A percentile compares a stretch with the other conserved stretches of the same genome.
Conservation (phyloP, 1,140 invertebrate genomes). For the Lethocerus indicus region DNA sequence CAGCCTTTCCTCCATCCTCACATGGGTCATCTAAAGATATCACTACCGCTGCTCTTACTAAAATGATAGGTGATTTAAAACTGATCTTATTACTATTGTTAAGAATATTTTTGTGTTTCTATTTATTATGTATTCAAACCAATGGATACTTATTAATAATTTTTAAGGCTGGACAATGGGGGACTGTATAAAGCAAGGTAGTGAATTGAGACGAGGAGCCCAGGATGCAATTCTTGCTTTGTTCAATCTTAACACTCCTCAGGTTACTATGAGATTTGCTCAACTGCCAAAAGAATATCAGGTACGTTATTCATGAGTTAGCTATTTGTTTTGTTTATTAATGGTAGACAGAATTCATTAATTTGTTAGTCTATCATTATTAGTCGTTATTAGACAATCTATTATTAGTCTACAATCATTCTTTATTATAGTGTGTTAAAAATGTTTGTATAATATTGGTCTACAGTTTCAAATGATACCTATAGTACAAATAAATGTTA, state of each 20-base stretch:
- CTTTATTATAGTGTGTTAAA: too few relatives aligned
- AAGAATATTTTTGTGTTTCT: background rate
- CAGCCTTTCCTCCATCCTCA: constrained; percentile 22
- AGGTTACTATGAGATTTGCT: constrained; percentile 67
- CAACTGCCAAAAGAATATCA: constrained; percentile 66
- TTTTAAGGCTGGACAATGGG: constrained; percentile 20
- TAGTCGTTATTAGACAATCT: too few relatives aligned
- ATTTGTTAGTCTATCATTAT: too few relatives aligned
- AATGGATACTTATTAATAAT: background rate
- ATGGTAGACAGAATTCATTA: too few relatives aligned
- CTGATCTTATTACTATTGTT: too few relatives aligned
- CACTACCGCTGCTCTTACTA: constrained; percentile 41
- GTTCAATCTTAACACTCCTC: constrained; percentile 78
- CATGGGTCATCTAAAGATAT: constrained; percentile 24
- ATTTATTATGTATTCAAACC: background rate
- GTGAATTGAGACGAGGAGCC: constrained; percentile 62
- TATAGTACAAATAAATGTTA: too few relatives aligned
- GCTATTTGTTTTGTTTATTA: too few relatives aligned
- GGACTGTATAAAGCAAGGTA: constrained; percentile 43
- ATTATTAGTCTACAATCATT: too few relatives aligned
- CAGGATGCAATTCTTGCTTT: constrained; percentile 65
- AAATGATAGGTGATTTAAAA: constrained; percentile 27
- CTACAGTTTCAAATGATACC: too few relatives aligned
- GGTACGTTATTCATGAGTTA: too few relatives aligned
- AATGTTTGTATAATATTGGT: too few relatives aligned